Conservation (phyloP, 1,140 invertebrate species). For the Hylaeus anthracinus region DNA sequence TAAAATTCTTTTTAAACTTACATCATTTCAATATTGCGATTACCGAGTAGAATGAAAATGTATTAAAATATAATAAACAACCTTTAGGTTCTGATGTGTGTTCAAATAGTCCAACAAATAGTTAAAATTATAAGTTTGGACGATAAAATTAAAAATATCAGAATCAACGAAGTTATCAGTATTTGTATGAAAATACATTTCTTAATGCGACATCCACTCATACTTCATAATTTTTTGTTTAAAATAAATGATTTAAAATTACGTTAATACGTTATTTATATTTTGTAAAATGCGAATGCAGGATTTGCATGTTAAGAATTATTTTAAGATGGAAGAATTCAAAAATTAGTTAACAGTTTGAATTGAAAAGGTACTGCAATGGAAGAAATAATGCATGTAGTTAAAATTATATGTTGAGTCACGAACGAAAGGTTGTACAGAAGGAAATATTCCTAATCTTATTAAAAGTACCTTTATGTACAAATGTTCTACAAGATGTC, state of each 20-base stretch:
- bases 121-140: slow-evolving; percentile 14
- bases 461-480: slow-evolving; percentile 38
- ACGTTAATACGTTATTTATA: slow-evolving; percentile 14
- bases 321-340: slow-evolving; percentile 52
- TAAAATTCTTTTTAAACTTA: slow-evolving; percentile 17
- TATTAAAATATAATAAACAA: background rate
- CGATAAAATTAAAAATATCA: slow-evolving; percentile 11
- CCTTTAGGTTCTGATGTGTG: background rate
- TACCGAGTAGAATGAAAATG: background rate
- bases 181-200: slow-evolving; percentile 48
- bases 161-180: slow-evolving; percentile 25
- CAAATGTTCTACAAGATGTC: slow-evolving; percentile 44
- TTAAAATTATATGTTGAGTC: slow-evolving; percentile 24
- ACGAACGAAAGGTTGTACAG: slow-evolving; percentile 23
- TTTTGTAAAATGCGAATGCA: slow-evolving; percentile 34
- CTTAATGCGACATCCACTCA: slow-evolving; percentile 22
- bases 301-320: slow-evolving; percentile 22
- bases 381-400: slow-evolving; percentile 26
- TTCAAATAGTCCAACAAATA: background rate
- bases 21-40: slow-evolving; percentile 6
- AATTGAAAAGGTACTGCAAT: slow-evolving; percentile 37
- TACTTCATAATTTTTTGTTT: slow-evolving; percentile 17
- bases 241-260: slow-evolving; percentile 34
- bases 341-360: slow-evolving; percentile 26
- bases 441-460: slow-evolving; percentile 28